Percentiles rank a stretch among this genome's conserved stretches.
phyloP scores from a whole-genome alignment of 2,113 vertebrate species.

The Podilymbus podiceps region DNA sequence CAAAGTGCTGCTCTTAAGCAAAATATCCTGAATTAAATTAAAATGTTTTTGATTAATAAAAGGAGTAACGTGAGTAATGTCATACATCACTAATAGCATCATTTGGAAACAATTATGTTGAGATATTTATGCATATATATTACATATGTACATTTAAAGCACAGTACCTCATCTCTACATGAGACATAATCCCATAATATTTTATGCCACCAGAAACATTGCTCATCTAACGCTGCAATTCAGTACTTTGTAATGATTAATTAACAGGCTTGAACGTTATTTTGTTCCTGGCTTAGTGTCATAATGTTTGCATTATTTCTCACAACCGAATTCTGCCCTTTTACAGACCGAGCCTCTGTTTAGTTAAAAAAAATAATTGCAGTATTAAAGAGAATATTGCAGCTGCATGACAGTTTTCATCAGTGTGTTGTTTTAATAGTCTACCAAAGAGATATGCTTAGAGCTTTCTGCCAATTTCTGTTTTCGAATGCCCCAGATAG shows the following conservation, averaged over 20 bases:
- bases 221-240: constrained; percentile 16
- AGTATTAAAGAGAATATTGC: not conserved
- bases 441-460: not conserved
- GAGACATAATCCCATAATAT: constrained; percentile 28
- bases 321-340: not conserved
- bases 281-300: constrained; percentile 56
- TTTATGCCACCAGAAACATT: constrained; percentile 42
- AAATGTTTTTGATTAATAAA: constrained; percentile 60
- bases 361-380: not conserved
- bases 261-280: constrained; percentile 49
- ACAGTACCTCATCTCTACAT: not conserved
- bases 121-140: constrained; percentile 34
- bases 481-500: not conserved
- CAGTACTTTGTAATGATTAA: constrained; percentile 63
- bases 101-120: constrained; percentile 23
- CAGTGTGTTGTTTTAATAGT: not conserved
- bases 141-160: constrained; percentile 16
- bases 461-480: not conserved
- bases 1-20: constrained; percentile 73
- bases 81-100: constrained; percentile 1
- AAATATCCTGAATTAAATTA: constrained; percentile 66
- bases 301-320: constrained; percentile 61
- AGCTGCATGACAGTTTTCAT: not conserved
- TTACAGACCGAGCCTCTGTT: not conserved
- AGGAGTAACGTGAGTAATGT: not conserved